Percentiles rank a stretch among this genome's conserved stretches.
These are phyloP conservation scores for Volucella zonaria DNA, from an alignment of 2,888 invertebrate species.

Conservation along the genomic window DNA sequence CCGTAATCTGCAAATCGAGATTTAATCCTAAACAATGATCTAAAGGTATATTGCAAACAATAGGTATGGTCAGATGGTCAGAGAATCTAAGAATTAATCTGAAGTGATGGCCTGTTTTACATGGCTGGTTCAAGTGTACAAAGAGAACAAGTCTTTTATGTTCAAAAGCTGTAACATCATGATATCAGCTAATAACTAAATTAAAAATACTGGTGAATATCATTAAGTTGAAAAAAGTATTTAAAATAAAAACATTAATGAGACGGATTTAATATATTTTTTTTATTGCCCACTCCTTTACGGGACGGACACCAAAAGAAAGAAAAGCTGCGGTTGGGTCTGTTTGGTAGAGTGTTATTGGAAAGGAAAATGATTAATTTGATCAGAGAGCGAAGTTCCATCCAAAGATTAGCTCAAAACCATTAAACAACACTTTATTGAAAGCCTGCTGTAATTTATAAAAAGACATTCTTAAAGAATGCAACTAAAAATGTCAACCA, in stretches of 20 bases:
- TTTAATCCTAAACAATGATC: too few relatives aligned
- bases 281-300: conserved; percentile 36
- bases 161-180: too few relatives aligned
- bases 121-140: too few relatives aligned
- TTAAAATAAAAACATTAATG: neutral
- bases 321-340: conserved; percentile 77
- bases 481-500: neutral
- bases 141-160: too few relatives aligned
- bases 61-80: too few relatives aligned
- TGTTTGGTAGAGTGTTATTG: conserved; percentile 76
- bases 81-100: too few relatives aligned
- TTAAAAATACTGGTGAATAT: too few relatives aligned
- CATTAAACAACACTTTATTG: conserved; percentile 62
- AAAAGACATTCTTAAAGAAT: conserved; percentile 75
- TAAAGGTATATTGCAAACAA: too few relatives aligned
- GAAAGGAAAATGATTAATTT: conserved; percentile 75
- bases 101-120: too few relatives aligned
- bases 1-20: too few relatives aligned
- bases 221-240: too few relatives aligned
- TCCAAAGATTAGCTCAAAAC: neutral
- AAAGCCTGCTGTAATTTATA: conserved; percentile 77
- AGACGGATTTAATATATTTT: conserved; percentile 10
- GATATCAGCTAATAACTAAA: too few relatives aligned
- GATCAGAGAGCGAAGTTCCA: conserved; percentile 41
- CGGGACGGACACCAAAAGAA: conserved; percentile 66